Evolutionary conservation across 2,888 invertebrate genomes (phyloP).

Genomic region (Cryptus viduatorius): DNA sequence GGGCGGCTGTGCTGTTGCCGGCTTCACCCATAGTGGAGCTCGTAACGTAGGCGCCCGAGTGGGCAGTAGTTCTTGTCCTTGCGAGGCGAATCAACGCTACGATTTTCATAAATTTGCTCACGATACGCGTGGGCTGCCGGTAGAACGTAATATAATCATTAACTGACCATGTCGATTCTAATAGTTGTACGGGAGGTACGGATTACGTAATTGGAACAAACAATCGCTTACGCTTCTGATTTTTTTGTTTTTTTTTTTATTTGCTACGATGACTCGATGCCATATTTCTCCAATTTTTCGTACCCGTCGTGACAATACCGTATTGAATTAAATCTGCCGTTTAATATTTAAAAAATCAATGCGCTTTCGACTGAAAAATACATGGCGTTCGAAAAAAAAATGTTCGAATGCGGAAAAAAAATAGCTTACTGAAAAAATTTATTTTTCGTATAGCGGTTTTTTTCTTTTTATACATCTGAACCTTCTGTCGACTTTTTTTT

Average conservation of each 20-base stretch:
- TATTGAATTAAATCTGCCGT: not conserved
- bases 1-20: constrained; percentile 46
- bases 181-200: constrained; percentile 76
- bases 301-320: not conserved
- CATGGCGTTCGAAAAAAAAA: no score
- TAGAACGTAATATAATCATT: constrained; percentile 66
- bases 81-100: constrained; percentile 18
- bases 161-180: constrained; percentile 73
- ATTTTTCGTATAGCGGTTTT: no score
- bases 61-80: constrained; percentile 51
- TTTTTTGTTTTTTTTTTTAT: not conserved
- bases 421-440: no score
- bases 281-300: not conserved
- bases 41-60: constrained; percentile 54
- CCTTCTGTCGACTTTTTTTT: no score
- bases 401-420: no score
- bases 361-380: no score
- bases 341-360: not conserved
- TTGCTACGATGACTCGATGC: not conserved
- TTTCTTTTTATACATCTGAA: no score
- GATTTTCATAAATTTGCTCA: constrained; percentile 49
- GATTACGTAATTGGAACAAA: constrained; percentile 5
- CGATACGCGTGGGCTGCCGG: constrained; percentile 62
- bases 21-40: constrained; percentile 35
- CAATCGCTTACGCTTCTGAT: not conserved